A percentile compares a stretch with the other conserved stretches of the same genome.
Evolutionary conservation across 2,113 vertebrate genomes (phyloP).

Genomic region (Mesitornis unicolor): DNA sequence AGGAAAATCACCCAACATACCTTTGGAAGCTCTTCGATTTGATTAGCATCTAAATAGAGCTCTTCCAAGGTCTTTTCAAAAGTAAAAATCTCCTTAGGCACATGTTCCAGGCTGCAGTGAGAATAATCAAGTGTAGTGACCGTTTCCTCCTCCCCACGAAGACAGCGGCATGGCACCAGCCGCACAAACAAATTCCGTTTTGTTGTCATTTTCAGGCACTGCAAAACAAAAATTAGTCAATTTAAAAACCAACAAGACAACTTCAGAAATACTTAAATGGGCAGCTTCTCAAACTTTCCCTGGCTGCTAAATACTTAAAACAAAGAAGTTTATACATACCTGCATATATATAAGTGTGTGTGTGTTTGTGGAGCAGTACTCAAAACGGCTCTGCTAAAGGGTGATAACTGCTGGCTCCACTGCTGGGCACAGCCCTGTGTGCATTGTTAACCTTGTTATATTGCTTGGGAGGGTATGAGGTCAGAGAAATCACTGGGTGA

Average conservation of each 20-base stretch:
- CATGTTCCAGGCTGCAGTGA: conserved; percentile 98
- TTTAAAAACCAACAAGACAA: neutral
- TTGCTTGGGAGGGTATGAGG: too few relatives aligned
- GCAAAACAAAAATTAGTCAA: neutral
- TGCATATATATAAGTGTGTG: too few relatives aligned
- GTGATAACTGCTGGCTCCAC: too few relatives aligned
- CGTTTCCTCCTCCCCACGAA: conserved; percentile 95
- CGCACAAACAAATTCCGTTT: conserved; percentile 95
- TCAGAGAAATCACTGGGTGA: too few relatives aligned
- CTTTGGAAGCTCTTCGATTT: conserved; percentile 99
- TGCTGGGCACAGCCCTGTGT: too few relatives aligned
- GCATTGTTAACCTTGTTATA: too few relatives aligned
- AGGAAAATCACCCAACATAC: conserved; percentile 74
- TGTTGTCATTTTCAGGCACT: conserved; percentile 94
- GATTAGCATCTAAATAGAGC: conserved; percentile 99
- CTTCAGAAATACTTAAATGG: neutral
- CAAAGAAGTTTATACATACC: neutral
- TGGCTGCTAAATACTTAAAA: neutral
- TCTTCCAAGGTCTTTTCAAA: conserved; percentile 99
- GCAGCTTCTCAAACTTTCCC: neutral
- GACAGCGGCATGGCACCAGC: conserved; percentile 95
- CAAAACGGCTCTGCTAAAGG: too few relatives aligned
- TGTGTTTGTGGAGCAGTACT: accelerated
- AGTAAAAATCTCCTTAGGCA: conserved; percentile 98
- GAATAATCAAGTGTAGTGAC: conserved; percentile 97